These are phyloP conservation scores for Corvus moneduloides DNA, from an alignment of 2,113 vertebrate genomes.

Conservation along the genomic window DNA sequence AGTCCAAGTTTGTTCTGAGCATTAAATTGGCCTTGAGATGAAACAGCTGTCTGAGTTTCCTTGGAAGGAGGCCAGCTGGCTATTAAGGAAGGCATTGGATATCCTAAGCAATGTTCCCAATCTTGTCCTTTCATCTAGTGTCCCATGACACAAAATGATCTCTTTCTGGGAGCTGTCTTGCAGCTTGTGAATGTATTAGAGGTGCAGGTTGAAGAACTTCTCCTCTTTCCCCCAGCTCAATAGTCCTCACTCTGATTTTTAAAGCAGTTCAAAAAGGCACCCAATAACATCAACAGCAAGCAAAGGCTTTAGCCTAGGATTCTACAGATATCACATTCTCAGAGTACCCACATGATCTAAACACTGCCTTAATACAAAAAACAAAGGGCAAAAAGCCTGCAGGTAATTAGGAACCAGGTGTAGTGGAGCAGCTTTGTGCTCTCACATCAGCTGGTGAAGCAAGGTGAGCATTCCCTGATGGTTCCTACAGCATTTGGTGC, in stretches of 20 bases:
- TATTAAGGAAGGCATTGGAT: neutral
- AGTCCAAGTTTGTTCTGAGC: neutral
- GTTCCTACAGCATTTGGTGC: rapidly evolving
- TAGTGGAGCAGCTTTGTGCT: neutral
- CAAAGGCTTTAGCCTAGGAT: neutral
- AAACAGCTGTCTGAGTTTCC: constrained; percentile 11
- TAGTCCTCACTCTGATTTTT: neutral
- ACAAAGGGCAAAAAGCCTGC: neutral
- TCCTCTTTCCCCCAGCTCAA: neutral
- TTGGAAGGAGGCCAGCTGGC: constrained; percentile 22
- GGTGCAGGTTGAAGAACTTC: neutral
- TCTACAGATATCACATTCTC: neutral
- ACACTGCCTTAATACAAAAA: neutral
- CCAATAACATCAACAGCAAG: neutral
- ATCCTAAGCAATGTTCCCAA: neutral
- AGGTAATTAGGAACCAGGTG: neutral
- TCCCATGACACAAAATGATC: neutral
- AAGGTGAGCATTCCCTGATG: neutral
- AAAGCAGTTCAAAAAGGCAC: neutral
- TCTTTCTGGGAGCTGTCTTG: neutral
- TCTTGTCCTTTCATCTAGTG: constrained; percentile 6
- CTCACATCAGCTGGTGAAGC: neutral
- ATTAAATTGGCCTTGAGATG: constrained; percentile 41
- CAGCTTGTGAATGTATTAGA: neutral
- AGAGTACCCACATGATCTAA: neutral